Evolutionary conservation across 1,140 invertebrate species (phyloP), one percentile per base, ranked within the genome.

Genomic region (Drosophila busckii): DNA sequence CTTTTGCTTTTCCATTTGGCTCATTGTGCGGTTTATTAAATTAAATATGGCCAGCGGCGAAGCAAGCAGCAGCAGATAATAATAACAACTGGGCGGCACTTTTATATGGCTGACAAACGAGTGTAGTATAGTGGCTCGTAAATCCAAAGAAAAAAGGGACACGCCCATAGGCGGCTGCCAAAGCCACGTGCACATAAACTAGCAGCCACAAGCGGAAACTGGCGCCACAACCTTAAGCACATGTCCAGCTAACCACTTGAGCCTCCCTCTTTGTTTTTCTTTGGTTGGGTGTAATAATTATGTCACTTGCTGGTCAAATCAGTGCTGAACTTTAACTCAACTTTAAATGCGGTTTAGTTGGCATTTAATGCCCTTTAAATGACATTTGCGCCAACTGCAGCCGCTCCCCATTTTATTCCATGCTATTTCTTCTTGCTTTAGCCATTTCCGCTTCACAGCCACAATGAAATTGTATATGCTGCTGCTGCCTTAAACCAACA

Each of bases 251-350:
- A 45, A 26, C 52, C 66, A 63, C 71, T 58, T 63, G 66, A 63
- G 66, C n/a, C n/a, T n/a, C n/a, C n/a, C n/a, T n/a, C n/a, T n/a
- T n/a, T n/a, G n/a, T n/a, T n/a, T n/a, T n/a, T 60, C 54, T 44
- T 53, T 56, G 76, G 53, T 63, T n/a, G n/a, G n/a, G 54, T 52
- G 69, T 66, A 73, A 80, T 80, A 80, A 80, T 80, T 80, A 82
- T 80, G 75, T 80, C 75, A 73, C 48, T 59, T 75, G 60, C 68
- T 37, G 59, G 56, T 37, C 69, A 73, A 73, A 80, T 73, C 62
- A 63, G 69, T 65, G 63, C 35, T 82, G 75, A 80, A 80, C 75
- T 80, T 80, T 80, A 80, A 82, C 69, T 82, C 56, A 69, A 75
- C 75, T 82, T 80, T 82, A 80, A 80, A 82, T 69, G 64, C 28